Evolutionary conservation across 1,140 invertebrate species (phyloP), one percentile per base, ranked within the genome.

Genomic region (Drosophila kohkoa): DNA sequence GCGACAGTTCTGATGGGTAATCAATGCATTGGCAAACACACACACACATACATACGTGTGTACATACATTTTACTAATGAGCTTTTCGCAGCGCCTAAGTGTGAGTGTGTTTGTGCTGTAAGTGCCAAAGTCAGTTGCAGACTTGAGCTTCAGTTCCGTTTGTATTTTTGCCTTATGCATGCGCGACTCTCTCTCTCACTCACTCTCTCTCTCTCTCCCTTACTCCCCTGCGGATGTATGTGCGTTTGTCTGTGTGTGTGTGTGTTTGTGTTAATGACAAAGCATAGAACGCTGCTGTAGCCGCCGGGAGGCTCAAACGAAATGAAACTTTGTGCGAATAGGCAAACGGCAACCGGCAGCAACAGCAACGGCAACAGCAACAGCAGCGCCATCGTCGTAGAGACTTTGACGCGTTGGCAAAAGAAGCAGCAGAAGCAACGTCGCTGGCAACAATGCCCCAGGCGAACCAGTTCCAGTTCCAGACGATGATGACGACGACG

Each of bases 261-360:
- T 70, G 79, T 82, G 81, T 86, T 79, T 82, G 81, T 83, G 87
- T 82, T 90, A 90, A 90, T 90, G 87, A 90, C 88, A 90, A 90
- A 90, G 87, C 82, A 87, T 90, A 90, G 87, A 90, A 90, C 75
- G 77, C 77, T 87, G 79, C 63, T 60, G 35, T 75, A 48, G 67
- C 81, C 81, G 63, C 74, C 41, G 77, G 60, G 78, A 75, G 72
- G 72, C 72, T 63, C 60, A 89, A 89, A 85, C 83, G 83, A 88
- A 88, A 88, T 88, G 83, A 88, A 88, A 88, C 83, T 88, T 88
- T 88, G 85, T 85, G 85, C 83, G 83, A 81, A 89, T 63, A 76
- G 74, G 71, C 75, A 77, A 73, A 58, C n/a, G 60, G 32, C 68
- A 70, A 52, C 57, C 32, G 57, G 54, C 71, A 55, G 38, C 67